These are phyloP conservation scores for Hirudo medicinalis DNA, from an alignment of 1,140 invertebrate species.

Conservation along the genomic window DNA sequence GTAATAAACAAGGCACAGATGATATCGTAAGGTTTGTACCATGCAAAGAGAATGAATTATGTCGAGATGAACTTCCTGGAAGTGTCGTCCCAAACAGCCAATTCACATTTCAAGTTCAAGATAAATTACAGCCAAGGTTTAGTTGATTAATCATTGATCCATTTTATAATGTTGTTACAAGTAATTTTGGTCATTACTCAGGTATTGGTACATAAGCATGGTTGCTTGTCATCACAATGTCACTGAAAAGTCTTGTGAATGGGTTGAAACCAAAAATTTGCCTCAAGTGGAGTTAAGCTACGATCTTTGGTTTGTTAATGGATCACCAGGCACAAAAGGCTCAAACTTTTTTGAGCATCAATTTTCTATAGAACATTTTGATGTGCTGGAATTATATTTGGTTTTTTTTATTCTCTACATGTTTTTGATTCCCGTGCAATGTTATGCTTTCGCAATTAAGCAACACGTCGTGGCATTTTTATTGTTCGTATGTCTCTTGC, in stretches of 20 bases:
- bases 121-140: slow-evolving; percentile 73
- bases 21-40: slow-evolving; percentile 79
- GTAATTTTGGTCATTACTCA: slow-evolving; percentile 33
- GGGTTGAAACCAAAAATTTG: slow-evolving; percentile 27
- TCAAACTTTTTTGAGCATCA: slow-evolving; percentile 75
- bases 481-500: slow-evolving; percentile 67
- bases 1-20: slow-evolving; percentile 54
- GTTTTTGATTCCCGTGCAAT: slow-evolving; percentile 65
- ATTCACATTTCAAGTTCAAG: slow-evolving; percentile 82
- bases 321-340: slow-evolving; percentile 58
- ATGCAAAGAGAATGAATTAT: slow-evolving; percentile 61
- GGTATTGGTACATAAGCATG: slow-evolving; percentile 89
- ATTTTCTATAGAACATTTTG: slow-evolving; percentile 79
- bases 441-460: slow-evolving; percentile 71
- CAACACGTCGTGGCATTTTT: slow-evolving; percentile 78
- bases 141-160: neutral
- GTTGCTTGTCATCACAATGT: slow-evolving; percentile 69
- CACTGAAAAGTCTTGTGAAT: slow-evolving; percentile 39
- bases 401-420: slow-evolving; percentile 75
- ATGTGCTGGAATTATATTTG: slow-evolving; percentile 79
- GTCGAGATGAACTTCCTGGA: slow-evolving; percentile 72
- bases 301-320: slow-evolving; percentile 90
- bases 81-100: slow-evolving; percentile 75
- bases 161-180: neutral
- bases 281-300: slow-evolving; percentile 54